Base-by-base conservation (phyloP, 2,888 invertebrate species). In the Pasiphila rectangulata region DNA sequence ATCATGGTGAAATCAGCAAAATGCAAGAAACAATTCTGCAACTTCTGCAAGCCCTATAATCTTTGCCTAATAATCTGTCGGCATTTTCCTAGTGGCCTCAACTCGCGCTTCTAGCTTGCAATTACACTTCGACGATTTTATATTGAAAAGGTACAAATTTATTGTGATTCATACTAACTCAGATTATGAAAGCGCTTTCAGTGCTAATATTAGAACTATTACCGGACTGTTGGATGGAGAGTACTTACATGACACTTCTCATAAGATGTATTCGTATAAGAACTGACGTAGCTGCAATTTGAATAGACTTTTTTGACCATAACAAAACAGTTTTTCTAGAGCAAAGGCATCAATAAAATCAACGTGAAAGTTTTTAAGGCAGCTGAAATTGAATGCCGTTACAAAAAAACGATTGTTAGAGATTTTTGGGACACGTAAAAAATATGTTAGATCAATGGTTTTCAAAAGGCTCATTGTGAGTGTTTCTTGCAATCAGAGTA, bases 1-100 rank as follows among this genome's bases (percentile, higher is more conserved):
- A 30, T 27, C 27, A 27, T 16, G 30, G 15, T 30, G 30, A 30
- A 30, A 30, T 30, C 15, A 30, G 30, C 16, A 15, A 29, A 29
- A 29, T n/a, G 29, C 30, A 16, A 15, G 13, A n/a, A n/a, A n/a
- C 15, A 16, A 16, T 30, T 16, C 30, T 16, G 30, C 30, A 30
- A 30, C 16, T n/a, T 16, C 15, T n/a, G 4, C 9, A 15, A 30
- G n/a, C n/a, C 16, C 30, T 30, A 16, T 16, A 15, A 30, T 17
- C 32, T 32, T 15, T 17, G 17, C 16, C 32, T 17, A 32, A 32
- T 17, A 19, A 32, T 32, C 30, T 17, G 17, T 3, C 32, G 32
- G 32, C 6, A 19, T 32, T 32, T n/a, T 32, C 9, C 32, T 32
- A 17, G 32, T 17, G 32, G 16, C 16, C 32, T 32, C 16, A 30